A percentile compares a stretch with the other conserved stretches of the same genome.
Evolutionary conservation across 1,140 invertebrate species (phyloP).

Genomic region (Lepidostoma basale): DNA sequence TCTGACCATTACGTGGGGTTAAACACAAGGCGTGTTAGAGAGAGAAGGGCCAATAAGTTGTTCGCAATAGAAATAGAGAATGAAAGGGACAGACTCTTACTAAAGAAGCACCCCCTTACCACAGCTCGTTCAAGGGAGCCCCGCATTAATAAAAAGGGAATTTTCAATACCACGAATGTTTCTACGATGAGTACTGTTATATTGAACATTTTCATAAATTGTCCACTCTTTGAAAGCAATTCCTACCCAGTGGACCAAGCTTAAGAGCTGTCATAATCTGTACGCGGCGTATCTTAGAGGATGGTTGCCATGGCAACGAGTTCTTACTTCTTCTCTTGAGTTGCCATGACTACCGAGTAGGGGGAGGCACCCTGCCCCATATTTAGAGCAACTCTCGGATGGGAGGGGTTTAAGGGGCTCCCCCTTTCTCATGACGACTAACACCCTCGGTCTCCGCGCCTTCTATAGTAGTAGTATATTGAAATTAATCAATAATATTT

Average conservation of each 20-base stretch:
- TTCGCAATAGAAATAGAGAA: slow-evolving; percentile 15
- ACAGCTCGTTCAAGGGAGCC: neutral
- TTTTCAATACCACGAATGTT: too few species aligned
- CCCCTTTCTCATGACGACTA: neutral
- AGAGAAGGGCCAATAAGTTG: too few species aligned
- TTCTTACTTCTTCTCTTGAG: slow-evolving; percentile 45
- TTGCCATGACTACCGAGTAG: slow-evolving; percentile 37
- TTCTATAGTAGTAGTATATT: too few species aligned
- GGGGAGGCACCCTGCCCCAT: slow-evolving; percentile 9
- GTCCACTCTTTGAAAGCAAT: too few species aligned
- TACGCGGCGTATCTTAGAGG: slow-evolving; percentile 45
- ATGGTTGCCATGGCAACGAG: slow-evolving; percentile 43
- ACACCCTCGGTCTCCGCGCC: neutral
- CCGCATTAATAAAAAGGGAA: neutral
- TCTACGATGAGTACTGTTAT: too few species aligned
- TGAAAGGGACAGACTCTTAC: slow-evolving; percentile 24
- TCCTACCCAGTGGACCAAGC: neutral
- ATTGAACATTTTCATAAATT: too few species aligned
- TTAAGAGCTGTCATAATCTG: slow-evolving; percentile 43
- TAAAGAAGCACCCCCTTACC: slow-evolving; percentile 4
- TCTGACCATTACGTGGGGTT: neutral
- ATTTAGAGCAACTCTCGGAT: neutral
- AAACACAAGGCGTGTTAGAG: slow-evolving; percentile 26
- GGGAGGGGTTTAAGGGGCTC: neutral
- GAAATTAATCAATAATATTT: too few species aligned